Evolutionary conservation across 2,113 vertebrate species (phyloP).

Genomic region (Pedionomus torquatus): DNA sequence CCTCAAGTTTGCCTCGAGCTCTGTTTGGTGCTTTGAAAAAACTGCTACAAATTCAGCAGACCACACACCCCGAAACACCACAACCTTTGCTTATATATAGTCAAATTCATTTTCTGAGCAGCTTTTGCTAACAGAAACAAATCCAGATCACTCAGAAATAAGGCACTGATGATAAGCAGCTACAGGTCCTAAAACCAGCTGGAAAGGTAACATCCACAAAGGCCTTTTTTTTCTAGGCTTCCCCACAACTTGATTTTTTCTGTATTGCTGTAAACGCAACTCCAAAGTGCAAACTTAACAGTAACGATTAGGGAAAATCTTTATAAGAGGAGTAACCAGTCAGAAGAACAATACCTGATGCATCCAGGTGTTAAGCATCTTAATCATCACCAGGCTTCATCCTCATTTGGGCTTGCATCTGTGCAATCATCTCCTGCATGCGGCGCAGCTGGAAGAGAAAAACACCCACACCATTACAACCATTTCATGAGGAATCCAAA

Average conservation of each 20-base stretch:
- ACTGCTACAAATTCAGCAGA: neutral
- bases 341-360: constrained; percentile 29
- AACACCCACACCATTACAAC: neutral
- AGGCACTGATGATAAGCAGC: neutral
- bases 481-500: neutral
- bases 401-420: constrained; percentile 90
- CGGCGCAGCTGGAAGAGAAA: constrained; percentile 78
- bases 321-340: neutral
- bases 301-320: neutral
- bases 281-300: neutral
- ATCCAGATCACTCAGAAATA: neutral
- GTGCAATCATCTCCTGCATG: constrained; percentile 91
- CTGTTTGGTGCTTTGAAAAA: neutral
- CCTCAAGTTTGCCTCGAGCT: neutral
- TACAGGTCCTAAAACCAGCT: neutral
- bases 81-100: neutral
- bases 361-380: neutral
- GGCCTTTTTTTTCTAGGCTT: neutral
- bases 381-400: constrained; percentile 85
- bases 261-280: neutral
- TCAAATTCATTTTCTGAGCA: neutral
- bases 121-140: neutral
- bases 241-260: neutral
- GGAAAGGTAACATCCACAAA: neutral
- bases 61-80: neutral